Evolutionary conservation across 2,113 vertebrate species (phyloP).

Genomic region (Cheirogaleus medius): DNA sequence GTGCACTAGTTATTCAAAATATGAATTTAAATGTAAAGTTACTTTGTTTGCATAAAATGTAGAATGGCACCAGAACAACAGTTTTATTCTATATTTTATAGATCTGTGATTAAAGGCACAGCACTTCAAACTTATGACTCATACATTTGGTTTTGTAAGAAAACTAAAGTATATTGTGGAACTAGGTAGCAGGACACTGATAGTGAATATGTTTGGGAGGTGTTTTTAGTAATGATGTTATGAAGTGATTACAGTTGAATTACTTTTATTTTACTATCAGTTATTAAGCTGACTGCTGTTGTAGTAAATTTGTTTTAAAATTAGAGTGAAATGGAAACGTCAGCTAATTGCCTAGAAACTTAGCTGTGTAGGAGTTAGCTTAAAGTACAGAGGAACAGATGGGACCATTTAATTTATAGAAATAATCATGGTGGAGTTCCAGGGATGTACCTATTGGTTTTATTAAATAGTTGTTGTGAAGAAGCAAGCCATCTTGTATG

Average conservation of each 20-base stretch:
- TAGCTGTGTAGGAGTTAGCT: not conserved
- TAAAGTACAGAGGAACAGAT: not conserved
- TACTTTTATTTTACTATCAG: not conserved
- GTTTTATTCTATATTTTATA: not conserved
- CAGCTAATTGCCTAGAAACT: not conserved
- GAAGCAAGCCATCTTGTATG: not conserved
- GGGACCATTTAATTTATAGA: not conserved
- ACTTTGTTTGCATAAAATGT: not conserved
- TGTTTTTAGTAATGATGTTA: not conserved
- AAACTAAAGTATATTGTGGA: not conserved
- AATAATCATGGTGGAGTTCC: not conserved
- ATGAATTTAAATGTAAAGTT: not conserved
- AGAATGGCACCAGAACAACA: not conserved
- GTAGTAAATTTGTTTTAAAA: slow-evolving; percentile 8
- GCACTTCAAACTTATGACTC: not conserved
- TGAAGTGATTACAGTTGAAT: not conserved
- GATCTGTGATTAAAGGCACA: not conserved
- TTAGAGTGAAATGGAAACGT: not conserved
- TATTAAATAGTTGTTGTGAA: not conserved
- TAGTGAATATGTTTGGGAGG: not conserved
- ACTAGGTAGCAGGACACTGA: not conserved
- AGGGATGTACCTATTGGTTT: not conserved
- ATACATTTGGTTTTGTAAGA: not conserved
- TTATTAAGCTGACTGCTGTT: not conserved
- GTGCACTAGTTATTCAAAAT: not conserved